phyloP scores from a whole-genome alignment of 1,140 invertebrate genomes.

The Bombus difficillimus region DNA sequence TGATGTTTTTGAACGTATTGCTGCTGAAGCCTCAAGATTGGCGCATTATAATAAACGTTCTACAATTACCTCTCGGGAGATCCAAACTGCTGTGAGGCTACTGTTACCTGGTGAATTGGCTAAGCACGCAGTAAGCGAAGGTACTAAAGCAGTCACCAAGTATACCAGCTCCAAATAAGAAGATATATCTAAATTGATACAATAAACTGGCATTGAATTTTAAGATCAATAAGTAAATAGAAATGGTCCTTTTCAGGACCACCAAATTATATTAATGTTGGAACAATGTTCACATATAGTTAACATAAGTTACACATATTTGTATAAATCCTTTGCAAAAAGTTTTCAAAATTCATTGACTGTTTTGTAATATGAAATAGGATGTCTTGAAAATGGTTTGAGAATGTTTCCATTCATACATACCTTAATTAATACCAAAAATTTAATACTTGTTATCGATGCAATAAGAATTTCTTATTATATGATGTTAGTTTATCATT shows the following conservation, averaged over 20 bases:
- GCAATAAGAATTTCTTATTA: no score
- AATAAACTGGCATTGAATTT: no score
- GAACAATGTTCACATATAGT: not conserved
- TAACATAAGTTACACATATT: no score
- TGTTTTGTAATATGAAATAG: not conserved
- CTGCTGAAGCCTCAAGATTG: slow-evolving; percentile 87
- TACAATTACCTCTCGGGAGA: slow-evolving; percentile 60
- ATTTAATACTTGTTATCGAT: not conserved
- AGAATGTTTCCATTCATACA: not conserved
- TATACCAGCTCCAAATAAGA: slow-evolving; percentile 84
- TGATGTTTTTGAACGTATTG: slow-evolving; percentile 88
- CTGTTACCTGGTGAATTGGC: slow-evolving; percentile 85
- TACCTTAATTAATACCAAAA: not conserved
- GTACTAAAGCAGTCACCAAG: slow-evolving; percentile 85
- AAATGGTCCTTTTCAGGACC: slow-evolving; percentile 73
- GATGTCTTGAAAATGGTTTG: not conserved
- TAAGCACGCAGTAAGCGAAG: slow-evolving; percentile 85
- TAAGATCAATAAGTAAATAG: not conserved
- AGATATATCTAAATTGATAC: not conserved
- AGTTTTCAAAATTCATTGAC: not conserved
- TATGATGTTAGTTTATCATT: not conserved
- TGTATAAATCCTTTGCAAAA: no score
- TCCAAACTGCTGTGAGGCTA: slow-evolving; percentile 80
- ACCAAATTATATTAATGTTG: slow-evolving; percentile 45
- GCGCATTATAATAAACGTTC: slow-evolving; percentile 88